Conservation (phyloP, 2,888 invertebrate genomes). For the Sphinx pinastri region DNA sequence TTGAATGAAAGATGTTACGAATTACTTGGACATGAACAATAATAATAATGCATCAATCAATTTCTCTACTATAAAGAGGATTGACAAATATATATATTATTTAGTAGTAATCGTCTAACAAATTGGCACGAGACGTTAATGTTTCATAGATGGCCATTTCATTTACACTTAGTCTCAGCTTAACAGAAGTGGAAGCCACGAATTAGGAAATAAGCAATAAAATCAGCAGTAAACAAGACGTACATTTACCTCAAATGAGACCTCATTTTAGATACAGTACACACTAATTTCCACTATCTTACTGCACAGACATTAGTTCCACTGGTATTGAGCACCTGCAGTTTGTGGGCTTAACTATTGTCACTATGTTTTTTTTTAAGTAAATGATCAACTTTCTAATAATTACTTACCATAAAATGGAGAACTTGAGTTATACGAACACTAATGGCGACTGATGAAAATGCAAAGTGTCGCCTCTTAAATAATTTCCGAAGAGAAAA, state of each 20-base stretch:
- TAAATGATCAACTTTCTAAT: too few species aligned
- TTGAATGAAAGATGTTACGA: neutral
- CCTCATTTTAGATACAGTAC: constrained; percentile 10
- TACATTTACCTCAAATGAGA: constrained; percentile 30
- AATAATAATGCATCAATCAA: neutral
- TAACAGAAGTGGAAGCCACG: constrained; percentile 22
- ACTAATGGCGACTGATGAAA: too few species aligned
- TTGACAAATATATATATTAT: neutral
- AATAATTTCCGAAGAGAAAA: too few species aligned
- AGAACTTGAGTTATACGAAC: too few species aligned
- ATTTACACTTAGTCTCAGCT: neutral
- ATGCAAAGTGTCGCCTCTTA: too few species aligned
- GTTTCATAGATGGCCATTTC: constrained; percentile 28
- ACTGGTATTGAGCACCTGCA: neutral
- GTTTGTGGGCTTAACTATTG: neutral
- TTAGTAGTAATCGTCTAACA: neutral
- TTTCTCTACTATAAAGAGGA: neutral
- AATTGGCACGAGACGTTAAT: constrained; percentile 22
- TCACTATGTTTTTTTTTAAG: neutral
- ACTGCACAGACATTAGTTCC: neutral
- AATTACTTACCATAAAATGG: too few species aligned
- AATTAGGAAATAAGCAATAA: constrained; percentile 37
- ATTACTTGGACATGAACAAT: neutral
- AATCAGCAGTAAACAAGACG: constrained; percentile 31
- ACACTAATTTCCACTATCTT: neutral